Conservation (phyloP, 2,113 vertebrate genomes). For the Chroicocephalus ridibundus region DNA sequence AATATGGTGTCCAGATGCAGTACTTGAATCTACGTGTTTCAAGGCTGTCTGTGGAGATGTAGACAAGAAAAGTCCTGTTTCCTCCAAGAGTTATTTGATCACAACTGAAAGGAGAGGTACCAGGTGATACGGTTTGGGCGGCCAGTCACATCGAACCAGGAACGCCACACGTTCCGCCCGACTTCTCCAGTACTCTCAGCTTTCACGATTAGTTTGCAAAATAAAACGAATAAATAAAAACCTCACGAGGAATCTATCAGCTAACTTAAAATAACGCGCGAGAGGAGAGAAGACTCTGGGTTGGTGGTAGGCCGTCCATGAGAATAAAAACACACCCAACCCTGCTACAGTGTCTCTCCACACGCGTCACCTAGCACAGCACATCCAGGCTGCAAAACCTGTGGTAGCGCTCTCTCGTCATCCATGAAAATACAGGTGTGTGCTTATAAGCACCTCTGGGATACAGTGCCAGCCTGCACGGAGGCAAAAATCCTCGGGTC, state of each 20-base stretch:
- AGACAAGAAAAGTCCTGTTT: background rate
- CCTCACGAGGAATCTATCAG: background rate
- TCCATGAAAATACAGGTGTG: fast-evolving
- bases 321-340: background rate
- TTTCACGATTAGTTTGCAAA: background rate
- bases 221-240: background rate
- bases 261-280: background rate
- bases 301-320: background rate
- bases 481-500: background rate
- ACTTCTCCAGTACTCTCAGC: background rate
- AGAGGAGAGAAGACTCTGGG: background rate
- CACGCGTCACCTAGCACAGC: background rate
- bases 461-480: background rate
- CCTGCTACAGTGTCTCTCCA: background rate
- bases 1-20: background rate
- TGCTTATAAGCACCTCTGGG: background rate
- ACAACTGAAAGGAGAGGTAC: background rate
- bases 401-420: background rate
- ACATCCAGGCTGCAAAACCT: background rate
- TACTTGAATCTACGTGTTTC: background rate
- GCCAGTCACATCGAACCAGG: background rate
- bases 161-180: background rate
- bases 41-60: background rate
- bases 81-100: background rate
- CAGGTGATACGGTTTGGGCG: background rate